phyloP scores from a whole-genome alignment of 2,113 vertebrate species.

The Ginglymostoma cirratum region DNA sequence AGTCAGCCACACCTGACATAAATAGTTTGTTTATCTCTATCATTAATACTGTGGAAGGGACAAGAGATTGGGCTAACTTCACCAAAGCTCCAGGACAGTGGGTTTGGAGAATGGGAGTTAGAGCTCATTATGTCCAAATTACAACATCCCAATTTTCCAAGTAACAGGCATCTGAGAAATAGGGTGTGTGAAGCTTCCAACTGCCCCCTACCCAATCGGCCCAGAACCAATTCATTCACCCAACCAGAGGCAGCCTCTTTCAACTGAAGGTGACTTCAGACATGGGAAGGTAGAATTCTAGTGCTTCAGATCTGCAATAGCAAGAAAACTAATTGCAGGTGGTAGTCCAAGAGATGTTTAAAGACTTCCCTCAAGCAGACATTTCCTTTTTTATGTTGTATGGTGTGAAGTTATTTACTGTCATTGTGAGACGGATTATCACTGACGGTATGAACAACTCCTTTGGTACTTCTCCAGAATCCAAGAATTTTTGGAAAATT shows the following conservation, averaged over 20 bases:
- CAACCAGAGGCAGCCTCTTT: neutral
- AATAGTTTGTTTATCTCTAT: no score
- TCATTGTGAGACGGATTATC: neutral
- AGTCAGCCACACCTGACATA: no score
- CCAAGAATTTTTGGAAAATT: no score
- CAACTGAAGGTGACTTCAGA: neutral
- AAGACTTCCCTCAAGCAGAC: neutral
- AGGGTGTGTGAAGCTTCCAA: neutral
- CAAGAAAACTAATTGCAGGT: neutral
- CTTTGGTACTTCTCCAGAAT: no score
- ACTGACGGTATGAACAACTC: neutral
- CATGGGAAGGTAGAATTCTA: neutral
- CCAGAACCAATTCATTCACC: neutral
- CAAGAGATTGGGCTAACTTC: neutral
- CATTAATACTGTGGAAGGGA: no score
- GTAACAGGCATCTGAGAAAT: neutral
- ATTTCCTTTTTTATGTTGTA: neutral
- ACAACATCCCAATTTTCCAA: neutral
- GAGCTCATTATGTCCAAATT: neutral
- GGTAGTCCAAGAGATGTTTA: neutral
- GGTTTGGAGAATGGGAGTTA: neutral
- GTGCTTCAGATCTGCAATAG: neutral
- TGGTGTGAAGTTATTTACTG: neutral
- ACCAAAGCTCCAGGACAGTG: neutral
- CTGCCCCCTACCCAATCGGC: neutral